A percentile compares a stretch with the other conserved stretches of the same genome.
Evolutionary conservation across 2,113 vertebrate genomes (phyloP).

Genomic region (Siphamia tubifer): DNA sequence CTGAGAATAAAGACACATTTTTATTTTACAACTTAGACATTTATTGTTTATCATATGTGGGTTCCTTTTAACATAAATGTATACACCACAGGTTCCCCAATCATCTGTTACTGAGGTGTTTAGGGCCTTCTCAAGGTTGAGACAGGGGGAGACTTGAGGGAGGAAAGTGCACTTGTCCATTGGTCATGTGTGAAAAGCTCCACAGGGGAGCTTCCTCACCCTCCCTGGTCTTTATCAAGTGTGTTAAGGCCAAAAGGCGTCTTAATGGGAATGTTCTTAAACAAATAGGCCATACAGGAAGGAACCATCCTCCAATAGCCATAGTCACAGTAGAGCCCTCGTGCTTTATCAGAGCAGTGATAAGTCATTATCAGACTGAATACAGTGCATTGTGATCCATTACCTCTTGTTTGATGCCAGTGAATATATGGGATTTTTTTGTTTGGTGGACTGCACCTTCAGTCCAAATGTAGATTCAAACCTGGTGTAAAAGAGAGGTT

Average conservation of each 20-base stretch:
- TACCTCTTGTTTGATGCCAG: background rate
- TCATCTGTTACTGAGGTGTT: too few species aligned
- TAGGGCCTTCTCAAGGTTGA: slow-evolving; percentile 35
- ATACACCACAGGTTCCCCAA: too few species aligned
- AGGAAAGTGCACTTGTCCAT: slow-evolving; percentile 73
- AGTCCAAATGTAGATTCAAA: too few species aligned
- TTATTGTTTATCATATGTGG: too few species aligned
- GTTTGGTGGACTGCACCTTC: too few species aligned
- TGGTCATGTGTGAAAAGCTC: slow-evolving; percentile 77
- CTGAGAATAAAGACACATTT: too few species aligned
- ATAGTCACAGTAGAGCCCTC: slow-evolving; percentile 22
- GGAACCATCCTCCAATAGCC: slow-evolving; percentile 32
- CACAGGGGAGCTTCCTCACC: slow-evolving; percentile 74
- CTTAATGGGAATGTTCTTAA: slow-evolving; percentile 69
- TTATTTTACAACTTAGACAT: too few species aligned
- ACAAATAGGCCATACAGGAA: slow-evolving; percentile 75
- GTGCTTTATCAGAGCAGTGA: slow-evolving; percentile 51
- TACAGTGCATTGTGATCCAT: slow-evolving; percentile 3
- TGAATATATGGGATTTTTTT: background rate
- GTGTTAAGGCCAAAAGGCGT: slow-evolving; percentile 78
- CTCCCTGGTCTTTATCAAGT: slow-evolving; percentile 73
- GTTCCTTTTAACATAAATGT: too few species aligned
- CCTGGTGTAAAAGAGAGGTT: too few species aligned
- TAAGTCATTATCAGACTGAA: slow-evolving; percentile 36
- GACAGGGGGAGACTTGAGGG: background rate